phyloP scores from a whole-genome alignment of 2,797 vertebrate species.

The Notamacropus eugenii region DNA sequence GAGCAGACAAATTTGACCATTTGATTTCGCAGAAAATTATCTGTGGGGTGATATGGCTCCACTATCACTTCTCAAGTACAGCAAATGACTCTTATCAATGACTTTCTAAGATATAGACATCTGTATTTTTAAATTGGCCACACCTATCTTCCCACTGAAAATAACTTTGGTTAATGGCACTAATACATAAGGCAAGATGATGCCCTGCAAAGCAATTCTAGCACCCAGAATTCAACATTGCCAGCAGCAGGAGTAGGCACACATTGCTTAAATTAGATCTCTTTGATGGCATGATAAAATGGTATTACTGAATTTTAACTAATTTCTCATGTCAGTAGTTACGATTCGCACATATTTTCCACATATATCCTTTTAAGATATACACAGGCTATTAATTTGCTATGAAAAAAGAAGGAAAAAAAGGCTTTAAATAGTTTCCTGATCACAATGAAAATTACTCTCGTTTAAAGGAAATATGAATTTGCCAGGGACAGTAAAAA shows the following conservation, averaged over 20 bases:
- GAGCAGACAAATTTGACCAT: conserved; percentile 20
- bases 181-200: background rate
- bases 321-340: conserved; percentile 26
- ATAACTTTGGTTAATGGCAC: background rate
- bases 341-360: conserved; percentile 35
- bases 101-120: conserved; percentile 35
- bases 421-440: conserved; percentile 56
- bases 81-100: conserved; percentile 45
- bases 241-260: conserved; percentile 16
- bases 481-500: conserved; percentile 79
- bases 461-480: conserved; percentile 71
- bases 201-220: background rate
- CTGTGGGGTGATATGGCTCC: conserved; percentile 41
- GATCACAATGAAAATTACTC: conserved; percentile 67
- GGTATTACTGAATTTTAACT: conserved; percentile 45
- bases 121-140: conserved; percentile 40
- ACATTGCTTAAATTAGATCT: conserved; percentile 12
- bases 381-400: conserved; percentile 64
- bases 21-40: conserved; percentile 69
- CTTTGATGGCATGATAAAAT: background rate
- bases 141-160: conserved; percentile 24
- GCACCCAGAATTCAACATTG: background rate
- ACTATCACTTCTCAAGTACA: conserved; percentile 53
- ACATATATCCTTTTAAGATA: conserved; percentile 58
- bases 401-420: conserved; percentile 48